Conservation (phyloP, 1,140 invertebrate species). For the Neodiprion lecontei region DNA sequence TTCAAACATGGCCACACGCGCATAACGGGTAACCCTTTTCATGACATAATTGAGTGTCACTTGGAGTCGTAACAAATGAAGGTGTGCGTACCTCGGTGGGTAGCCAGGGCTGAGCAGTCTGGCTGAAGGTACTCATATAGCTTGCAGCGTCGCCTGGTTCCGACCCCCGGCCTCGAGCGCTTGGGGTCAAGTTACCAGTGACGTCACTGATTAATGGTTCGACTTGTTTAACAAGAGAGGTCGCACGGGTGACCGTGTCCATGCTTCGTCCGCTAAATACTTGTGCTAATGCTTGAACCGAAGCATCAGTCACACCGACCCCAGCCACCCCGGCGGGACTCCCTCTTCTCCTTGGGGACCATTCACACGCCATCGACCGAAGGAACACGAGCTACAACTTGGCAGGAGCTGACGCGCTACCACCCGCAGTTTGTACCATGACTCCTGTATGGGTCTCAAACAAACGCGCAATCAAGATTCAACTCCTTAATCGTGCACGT, state of each 20-base stretch:
- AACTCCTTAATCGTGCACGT: too few relatives aligned
- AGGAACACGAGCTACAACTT: background rate
- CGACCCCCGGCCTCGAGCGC: constrained; percentile 37
- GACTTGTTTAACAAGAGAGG: constrained; percentile 49
- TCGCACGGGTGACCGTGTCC: constrained; percentile 20
- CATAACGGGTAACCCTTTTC: constrained; percentile 37
- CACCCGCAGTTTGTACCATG: background rate
- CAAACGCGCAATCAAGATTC: too few relatives aligned
- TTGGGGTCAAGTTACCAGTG: constrained; percentile 47
- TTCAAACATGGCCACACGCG: background rate
- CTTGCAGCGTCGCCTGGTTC: constrained; percentile 31
- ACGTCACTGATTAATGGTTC: constrained; percentile 51
- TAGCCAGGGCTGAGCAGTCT: constrained; percentile 9
- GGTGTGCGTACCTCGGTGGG: constrained; percentile 25
- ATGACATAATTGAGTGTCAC: constrained; percentile 52
- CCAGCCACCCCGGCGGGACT: background rate
- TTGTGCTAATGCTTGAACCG: constrained; percentile 41
- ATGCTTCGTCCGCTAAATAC: constrained; percentile 47
- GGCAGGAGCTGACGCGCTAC: background rate
- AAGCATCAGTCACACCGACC: constrained; percentile 25
- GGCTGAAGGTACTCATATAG: constrained; percentile 22
- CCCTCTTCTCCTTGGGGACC: constrained; percentile 9
- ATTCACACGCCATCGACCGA: background rate
- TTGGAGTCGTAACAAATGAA: constrained; percentile 50
- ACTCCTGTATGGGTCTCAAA: too few relatives aligned